Conservation (phyloP, 2,113 vertebrate species). For the Sphyrna mokarran region DNA sequence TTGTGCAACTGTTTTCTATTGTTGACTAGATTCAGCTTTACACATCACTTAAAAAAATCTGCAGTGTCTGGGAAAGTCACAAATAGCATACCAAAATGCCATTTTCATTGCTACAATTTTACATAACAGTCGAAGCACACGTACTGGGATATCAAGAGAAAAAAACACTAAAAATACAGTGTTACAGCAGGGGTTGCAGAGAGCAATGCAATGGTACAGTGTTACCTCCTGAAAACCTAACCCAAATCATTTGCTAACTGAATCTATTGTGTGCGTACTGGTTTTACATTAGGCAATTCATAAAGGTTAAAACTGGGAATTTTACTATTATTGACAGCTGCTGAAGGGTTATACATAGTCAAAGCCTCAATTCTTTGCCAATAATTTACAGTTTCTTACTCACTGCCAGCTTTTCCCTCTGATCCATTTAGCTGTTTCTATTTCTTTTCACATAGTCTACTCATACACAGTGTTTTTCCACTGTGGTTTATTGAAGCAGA, state of each 20-base stretch:
- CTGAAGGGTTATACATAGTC: background rate
- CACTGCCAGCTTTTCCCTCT: background rate
- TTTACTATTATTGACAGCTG: background rate
- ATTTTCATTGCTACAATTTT: background rate
- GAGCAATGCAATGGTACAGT: background rate
- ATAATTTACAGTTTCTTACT: background rate
- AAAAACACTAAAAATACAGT: background rate
- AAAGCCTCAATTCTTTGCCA: background rate
- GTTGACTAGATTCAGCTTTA: background rate
- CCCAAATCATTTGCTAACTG: background rate
- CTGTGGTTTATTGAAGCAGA: slow-evolving; percentile 19
- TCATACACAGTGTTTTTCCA: background rate
- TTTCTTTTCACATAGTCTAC: background rate
- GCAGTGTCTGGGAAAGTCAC: background rate
- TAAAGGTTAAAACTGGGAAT: background rate
- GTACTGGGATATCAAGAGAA: background rate
- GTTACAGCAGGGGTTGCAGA: background rate
- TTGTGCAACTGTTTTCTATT: background rate
- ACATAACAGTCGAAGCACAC: background rate
- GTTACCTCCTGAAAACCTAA: background rate
- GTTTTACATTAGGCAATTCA: background rate
- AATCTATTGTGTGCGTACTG: background rate
- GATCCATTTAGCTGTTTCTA: background rate
- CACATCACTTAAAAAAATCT: background rate
- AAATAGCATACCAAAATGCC: background rate